Percentiles rank a stretch among this genome's conserved stretches.
These are phyloP conservation scores for Sorex fumeus DNA, from an alignment of 2,113 vertebrate species.

Conservation along the genomic window DNA sequence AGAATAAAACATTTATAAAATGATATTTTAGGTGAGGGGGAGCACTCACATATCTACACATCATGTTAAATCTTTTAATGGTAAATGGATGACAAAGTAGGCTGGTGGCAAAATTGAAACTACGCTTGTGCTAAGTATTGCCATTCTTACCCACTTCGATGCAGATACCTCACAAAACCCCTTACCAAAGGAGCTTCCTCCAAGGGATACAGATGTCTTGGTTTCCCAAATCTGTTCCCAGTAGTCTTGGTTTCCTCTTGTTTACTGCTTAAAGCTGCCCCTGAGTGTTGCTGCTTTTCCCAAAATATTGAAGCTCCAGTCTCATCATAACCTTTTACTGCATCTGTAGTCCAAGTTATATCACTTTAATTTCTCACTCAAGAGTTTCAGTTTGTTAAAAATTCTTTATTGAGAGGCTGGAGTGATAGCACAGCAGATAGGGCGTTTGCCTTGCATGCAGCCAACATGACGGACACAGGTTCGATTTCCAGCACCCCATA, in stretches of 20 bases:
- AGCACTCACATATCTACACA: too few species aligned
- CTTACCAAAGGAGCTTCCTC: background rate
- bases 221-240: background rate
- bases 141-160: background rate
- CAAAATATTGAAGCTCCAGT: background rate
- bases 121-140: background rate
- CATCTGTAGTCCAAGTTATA: background rate
- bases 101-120: background rate
- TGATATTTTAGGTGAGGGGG: background rate
- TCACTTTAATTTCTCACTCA: background rate
- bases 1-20: background rate
- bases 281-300: background rate
- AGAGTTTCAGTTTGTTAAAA: background rate
- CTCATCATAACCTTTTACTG: background rate
- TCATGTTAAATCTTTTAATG: too few species aligned
- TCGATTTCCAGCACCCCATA: too few species aligned
- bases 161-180: background rate
- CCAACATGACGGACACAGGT: too few species aligned
- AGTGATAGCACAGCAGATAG: too few species aligned
- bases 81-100: background rate
- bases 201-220: background rate
- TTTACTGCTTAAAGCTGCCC: background rate
- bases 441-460: too few species aligned
- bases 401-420: background rate
- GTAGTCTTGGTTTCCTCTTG: background rate